Evolutionary conservation across 2,888 invertebrate species (phyloP), one percentile per base, ranked within the genome.

Genomic region (Plagodis dolabraria): DNA sequence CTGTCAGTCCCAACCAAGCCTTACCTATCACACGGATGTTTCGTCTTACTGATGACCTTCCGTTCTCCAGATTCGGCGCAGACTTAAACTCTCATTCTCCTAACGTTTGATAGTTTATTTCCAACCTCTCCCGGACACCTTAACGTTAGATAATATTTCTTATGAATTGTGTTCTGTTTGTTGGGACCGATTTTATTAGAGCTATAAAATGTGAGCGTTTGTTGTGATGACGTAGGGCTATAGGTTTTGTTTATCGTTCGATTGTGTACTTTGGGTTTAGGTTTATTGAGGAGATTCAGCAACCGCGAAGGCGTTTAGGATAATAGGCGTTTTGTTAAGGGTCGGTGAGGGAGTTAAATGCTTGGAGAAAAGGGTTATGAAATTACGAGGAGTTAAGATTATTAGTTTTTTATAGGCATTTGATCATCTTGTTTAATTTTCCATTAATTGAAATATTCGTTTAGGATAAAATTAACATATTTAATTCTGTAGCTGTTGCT

Each of bases 51-150:
- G 82, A 82, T 83, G 83, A 82, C 76, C 76, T 67, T 72, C 72
- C 73, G 72, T 77, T 77, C 73, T 10, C 71, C 74, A 80, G 85
- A 85, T 86, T 87, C 82, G 74, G 76, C 68, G 77, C 87, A 81
- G 89, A 90, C 89, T 90, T 90, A 90, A 90, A 90, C 79, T 88
- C 87, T 85, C 91, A 77, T 91, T 87, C 76, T 63, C 47, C 78
- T 87, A 86, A 90, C 87, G 83, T 85, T 52, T 69, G 77, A 86
- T 87, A 88, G 86, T 89, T 89, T 89, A 89, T 88, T 83, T 84
- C 76, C 77, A 22, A 46, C 42, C 33, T 46, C 77, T 74, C 74
- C 60, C 74, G 76, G 79, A 76, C 79, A 72, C 64, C 68, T 76
- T 85, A 86, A 84, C 85, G 82, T 74, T 65, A 71, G 68, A 78